Conservation (phyloP, 2,113 vertebrate genomes). For the Rhabdomys dilectus region DNA sequence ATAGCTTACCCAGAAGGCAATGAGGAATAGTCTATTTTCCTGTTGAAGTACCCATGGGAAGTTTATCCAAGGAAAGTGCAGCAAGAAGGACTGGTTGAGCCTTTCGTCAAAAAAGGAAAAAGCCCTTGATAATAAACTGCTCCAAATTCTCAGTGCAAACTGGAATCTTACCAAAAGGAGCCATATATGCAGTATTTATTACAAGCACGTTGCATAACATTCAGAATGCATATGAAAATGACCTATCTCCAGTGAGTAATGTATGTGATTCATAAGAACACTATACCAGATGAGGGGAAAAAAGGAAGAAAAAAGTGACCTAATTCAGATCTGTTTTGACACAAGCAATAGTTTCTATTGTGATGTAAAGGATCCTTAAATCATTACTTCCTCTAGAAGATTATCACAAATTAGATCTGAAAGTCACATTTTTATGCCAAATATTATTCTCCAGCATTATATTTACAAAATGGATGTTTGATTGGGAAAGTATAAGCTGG, state of each 20-base stretch:
- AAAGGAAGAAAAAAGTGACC: background rate
- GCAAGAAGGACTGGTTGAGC: background rate
- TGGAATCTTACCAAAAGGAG: conserved; percentile 33
- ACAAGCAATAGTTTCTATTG: background rate
- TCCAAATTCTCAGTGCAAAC: conserved; percentile 6
- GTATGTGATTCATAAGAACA: background rate
- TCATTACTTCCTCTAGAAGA: background rate
- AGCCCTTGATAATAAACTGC: background rate
- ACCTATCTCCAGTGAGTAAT: background rate
- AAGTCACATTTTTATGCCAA: background rate
- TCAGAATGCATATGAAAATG: background rate
- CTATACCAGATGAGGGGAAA: background rate
- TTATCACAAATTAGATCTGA: background rate
- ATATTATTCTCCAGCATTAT: conserved; percentile 17
- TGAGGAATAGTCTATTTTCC: background rate
- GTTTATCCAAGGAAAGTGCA: background rate
- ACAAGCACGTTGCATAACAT: background rate
- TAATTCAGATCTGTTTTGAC: background rate
- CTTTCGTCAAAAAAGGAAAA: background rate
- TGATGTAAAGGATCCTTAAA: background rate
- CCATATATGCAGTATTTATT: background rate
- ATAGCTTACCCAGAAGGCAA: background rate
- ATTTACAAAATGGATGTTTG: background rate
- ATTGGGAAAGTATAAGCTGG: background rate
- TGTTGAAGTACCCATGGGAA: background rate